Base-by-base conservation (phyloP, 2,113 vertebrate genomes). In the Phalacrocorax brasilianus region DNA sequence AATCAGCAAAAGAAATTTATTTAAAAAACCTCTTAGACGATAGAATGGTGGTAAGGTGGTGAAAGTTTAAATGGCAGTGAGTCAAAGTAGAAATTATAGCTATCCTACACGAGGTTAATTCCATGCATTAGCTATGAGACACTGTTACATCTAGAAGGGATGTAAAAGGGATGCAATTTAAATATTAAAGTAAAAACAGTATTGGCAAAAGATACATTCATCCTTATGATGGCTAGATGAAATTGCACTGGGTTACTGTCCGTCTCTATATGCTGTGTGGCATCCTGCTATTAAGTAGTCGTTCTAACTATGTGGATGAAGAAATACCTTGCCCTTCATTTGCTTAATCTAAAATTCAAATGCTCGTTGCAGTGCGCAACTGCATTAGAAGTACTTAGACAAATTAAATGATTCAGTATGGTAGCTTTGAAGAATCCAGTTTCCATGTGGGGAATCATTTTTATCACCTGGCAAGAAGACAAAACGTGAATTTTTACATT, bases 341-440 rank as follows among this genome's bases (percentile, higher is more conserved):
- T 97, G 49, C 93, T 97, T 93, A 68, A 91, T 97, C 85, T 96
- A 90, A 97, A 97, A 93, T 85, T 93, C 82, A 78, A 55, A 96
- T 97, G 91, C 72, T 94, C 70, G 67, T 62, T 92, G 89, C 88
- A 79, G 32, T 83, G 62, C 93, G 85, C 76, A 94, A 66, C 8
- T 65, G 82, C 85, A 92, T 96, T 97, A 66, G 67, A 72, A 94
- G 50, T 91, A 93, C 75, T 97, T 92, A 95, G 71, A 97, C 89
- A 97, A 97, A 97, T 98, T 91, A 97, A 96, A 97, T 96, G 85
- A 91, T 97, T 97, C 94, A 85, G 44, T 88, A 14, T 92, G 70
- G 81, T 92, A 88, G 74, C 84, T 97, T 52, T 91, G 90, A 95
- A 93, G 88, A 97, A 91, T 93, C 82, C 94, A 70, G 93, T 97